A percentile compares a stretch with the other conserved stretches of the same genome.
These are phyloP conservation scores for Mamestra brassicae DNA, from an alignment of 2,888 invertebrate genomes.

Conservation along the genomic window DNA sequence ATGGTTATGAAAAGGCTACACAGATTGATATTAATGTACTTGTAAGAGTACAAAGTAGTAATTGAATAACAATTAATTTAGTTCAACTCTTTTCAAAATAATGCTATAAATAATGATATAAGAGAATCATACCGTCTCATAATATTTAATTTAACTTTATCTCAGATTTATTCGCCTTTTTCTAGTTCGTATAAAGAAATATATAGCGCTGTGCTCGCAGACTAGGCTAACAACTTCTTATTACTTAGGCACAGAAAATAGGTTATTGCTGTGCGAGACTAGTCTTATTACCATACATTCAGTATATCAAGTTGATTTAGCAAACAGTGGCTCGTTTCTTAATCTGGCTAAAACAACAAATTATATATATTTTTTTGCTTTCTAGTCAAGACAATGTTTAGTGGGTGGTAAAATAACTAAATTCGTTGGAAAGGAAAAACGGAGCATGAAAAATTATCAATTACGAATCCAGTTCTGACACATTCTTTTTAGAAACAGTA, in stretches of 20 bases:
- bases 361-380: not conserved
- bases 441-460: too few relatives aligned
- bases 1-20: too few relatives aligned
- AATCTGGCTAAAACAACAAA: not conserved
- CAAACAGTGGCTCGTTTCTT: not conserved
- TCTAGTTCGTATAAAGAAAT: slow-evolving; percentile 9
- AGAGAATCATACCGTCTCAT: not conserved
- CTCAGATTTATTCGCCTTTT: not conserved
- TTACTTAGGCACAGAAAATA: slow-evolving; percentile 35
- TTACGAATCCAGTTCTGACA: too few relatives aligned
- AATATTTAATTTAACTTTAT: not conserved
- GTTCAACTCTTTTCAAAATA: too few relatives aligned
- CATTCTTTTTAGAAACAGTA: too few relatives aligned
- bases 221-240: slow-evolving; percentile 33
- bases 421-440: too few relatives aligned
- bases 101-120: too few relatives aligned
- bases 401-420: not conserved
- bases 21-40: too few relatives aligned
- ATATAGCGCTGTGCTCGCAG: slow-evolving; percentile 8
- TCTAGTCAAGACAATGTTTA: not conserved
- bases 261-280: slow-evolving; percentile 20
- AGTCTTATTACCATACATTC: slow-evolving; percentile 32
- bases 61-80: too few relatives aligned
- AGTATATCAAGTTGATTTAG: slow-evolving; percentile 5
- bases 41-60: too few relatives aligned